A percentile compares a stretch with the other conserved stretches of the same genome.
Conservation (phyloP, 2,888 invertebrate species). For the Ophonus ardosiacus region DNA sequence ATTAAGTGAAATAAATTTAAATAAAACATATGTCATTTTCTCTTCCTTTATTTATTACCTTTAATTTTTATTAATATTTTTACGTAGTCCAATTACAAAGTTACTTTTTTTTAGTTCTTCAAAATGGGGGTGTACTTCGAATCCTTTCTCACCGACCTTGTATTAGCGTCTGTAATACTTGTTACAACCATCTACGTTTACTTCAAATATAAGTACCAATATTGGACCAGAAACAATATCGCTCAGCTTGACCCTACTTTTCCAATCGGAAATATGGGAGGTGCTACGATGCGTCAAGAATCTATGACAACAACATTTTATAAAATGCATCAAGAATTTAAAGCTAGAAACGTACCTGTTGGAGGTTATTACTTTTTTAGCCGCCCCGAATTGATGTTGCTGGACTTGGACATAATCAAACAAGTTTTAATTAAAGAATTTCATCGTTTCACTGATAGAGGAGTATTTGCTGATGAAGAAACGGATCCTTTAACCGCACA, state of each 20-base stretch:
- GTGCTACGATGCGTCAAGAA: neutral
- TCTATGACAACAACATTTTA: neutral
- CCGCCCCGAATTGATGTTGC: conserved; percentile 2
- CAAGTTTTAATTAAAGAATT: conserved; percentile 50
- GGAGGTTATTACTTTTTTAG: conserved; percentile 40
- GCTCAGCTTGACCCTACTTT: neutral
- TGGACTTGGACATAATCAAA: conserved; percentile 49
- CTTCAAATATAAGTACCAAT: neutral
- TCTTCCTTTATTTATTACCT: too few relatives aligned
- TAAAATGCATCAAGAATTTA: neutral
- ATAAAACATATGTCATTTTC: too few relatives aligned
- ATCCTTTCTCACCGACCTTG: neutral
- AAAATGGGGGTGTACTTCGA: too few relatives aligned
- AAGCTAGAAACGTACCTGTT: neutral
- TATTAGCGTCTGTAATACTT: neutral
- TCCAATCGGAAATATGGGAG: neutral
- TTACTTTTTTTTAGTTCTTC: too few relatives aligned
- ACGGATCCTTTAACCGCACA: conserved; percentile 46
- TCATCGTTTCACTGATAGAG: conserved; percentile 54
- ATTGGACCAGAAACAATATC: neutral
- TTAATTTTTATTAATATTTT: too few relatives aligned
- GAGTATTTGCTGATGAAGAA: conserved; percentile 54
- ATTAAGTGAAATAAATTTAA: too few relatives aligned
- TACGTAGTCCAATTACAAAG: too few relatives aligned
- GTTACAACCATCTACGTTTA: neutral